Evolutionary conservation across 2,113 vertebrate genomes (phyloP).

Genomic region (Acanthisitta chloris): DNA sequence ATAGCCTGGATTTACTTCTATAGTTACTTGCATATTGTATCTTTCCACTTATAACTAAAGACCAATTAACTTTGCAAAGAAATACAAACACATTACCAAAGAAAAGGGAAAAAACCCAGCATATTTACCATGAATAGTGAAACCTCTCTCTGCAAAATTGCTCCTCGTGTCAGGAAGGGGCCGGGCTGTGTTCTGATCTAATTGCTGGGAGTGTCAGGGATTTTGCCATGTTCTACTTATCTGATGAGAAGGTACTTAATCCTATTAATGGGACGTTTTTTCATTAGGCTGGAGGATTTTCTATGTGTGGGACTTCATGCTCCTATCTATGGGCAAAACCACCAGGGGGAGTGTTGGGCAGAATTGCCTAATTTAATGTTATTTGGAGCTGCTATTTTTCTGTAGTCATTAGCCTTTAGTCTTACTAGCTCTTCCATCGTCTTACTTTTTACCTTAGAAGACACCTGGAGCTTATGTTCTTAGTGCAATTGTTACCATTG

Average conservation of each 20-base stretch:
- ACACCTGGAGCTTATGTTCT: background rate
- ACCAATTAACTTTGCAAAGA: background rate
- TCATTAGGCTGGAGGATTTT: slow-evolving; percentile 53
- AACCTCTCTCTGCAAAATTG: slow-evolving; percentile 40
- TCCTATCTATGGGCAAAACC: slow-evolving; percentile 28
- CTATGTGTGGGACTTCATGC: background rate
- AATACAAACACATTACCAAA: background rate
- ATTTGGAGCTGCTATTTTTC: background rate
- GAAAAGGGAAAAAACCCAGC: background rate
- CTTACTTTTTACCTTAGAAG: background rate
- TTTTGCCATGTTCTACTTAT: slow-evolving; percentile 69
- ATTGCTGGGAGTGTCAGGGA: slow-evolving; percentile 56
- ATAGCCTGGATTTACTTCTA: background rate
- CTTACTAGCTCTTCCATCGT: background rate
- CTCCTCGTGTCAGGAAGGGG: slow-evolving; percentile 27
- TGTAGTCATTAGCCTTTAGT: background rate
- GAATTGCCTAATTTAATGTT: background rate
- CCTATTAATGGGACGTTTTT: slow-evolving; percentile 69
- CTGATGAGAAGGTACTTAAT: slow-evolving; percentile 78
- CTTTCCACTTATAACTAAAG: background rate
- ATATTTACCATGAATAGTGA: slow-evolving; percentile 70
- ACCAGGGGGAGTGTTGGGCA: slow-evolving; percentile 66
- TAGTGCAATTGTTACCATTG: background rate
- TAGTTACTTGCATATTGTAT: background rate
- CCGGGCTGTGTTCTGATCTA: slow-evolving; percentile 57